Conservation (phyloP, 2,113 vertebrate genomes). For the Oncorhynchus mykiss region DNA sequence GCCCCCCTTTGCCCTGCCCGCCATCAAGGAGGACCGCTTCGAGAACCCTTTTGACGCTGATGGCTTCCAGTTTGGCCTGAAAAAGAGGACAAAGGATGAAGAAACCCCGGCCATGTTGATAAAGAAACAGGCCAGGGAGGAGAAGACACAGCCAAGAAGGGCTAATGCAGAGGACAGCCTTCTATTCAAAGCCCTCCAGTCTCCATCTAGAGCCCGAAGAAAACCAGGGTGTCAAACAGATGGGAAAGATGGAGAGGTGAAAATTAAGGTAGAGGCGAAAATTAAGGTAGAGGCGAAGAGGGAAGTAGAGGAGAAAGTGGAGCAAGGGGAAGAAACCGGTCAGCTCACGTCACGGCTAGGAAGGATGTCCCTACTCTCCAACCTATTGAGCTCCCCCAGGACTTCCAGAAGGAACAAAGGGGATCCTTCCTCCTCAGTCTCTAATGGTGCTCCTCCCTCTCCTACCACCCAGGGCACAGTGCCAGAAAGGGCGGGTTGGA, state of each 20-base stretch:
- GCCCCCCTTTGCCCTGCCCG: constrained; percentile 84
- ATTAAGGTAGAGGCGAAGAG: constrained; percentile 10
- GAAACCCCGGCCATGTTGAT: constrained; percentile 78
- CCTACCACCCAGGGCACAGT: constrained; percentile 1
- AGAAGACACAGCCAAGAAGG: constrained; percentile 73
- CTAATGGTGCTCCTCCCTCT: constrained; percentile 48
- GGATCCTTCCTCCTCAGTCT: constrained; percentile 50
- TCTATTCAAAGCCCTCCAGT: constrained; percentile 71
- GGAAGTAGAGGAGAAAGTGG: constrained; percentile 27
- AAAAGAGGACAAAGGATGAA: constrained; percentile 61
- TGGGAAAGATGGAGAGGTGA: constrained; percentile 41
- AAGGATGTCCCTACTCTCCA: constrained; percentile 88
- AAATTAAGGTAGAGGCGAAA: constrained; percentile 20
- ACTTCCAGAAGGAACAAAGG: constrained; percentile 62
- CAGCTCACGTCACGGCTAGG: constrained; percentile 80
- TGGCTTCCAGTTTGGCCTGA: constrained; percentile 84
- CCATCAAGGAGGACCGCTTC: constrained; percentile 87
- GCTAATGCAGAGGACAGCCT: constrained; percentile 77
- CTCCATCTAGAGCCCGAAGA: constrained; percentile 49
- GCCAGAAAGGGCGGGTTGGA: constrained; percentile 26
- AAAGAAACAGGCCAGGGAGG: constrained; percentile 81
- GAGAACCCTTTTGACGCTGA: constrained; percentile 88
- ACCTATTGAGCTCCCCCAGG: constrained; percentile 72
- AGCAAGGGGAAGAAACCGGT: constrained; percentile 41
- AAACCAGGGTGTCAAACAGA: constrained; percentile 55